phyloP scores from a whole-genome alignment of 2,888 invertebrate genomes.

The Sialis fuliginosa region DNA sequence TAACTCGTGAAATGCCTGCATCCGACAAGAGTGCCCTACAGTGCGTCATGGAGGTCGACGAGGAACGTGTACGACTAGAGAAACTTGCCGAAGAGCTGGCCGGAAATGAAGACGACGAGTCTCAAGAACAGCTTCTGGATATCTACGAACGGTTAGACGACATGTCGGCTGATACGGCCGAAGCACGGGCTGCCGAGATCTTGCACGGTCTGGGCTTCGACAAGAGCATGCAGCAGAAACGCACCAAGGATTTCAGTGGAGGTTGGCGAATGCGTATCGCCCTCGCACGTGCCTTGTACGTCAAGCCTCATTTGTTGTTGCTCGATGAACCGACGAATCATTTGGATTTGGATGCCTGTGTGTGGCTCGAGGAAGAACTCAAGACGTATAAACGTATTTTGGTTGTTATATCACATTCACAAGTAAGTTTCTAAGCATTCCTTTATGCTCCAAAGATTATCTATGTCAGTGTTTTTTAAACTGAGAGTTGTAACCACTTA shows the following conservation, averaged over 20 bases:
- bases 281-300: constrained; percentile 86
- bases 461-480: too few relatives aligned
- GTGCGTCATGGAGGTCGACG: constrained; percentile 97
- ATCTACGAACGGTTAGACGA: constrained; percentile 96
- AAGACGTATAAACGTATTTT: constrained; percentile 92
- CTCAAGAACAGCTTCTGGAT: constrained; percentile 93
- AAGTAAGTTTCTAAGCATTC: constrained; percentile 22
- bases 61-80: constrained; percentile 80
- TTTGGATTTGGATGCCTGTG: constrained; percentile 95
- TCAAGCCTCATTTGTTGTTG: constrained; percentile 90
- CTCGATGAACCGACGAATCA: constrained; percentile 99
- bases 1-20: constrained; percentile 96
- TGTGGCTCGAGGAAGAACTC: constrained; percentile 97
- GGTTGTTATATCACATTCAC: constrained; percentile 96
- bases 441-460: too few relatives aligned
- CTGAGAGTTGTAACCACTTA: too few relatives aligned
- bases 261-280: constrained; percentile 99
- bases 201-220: constrained; percentile 93
- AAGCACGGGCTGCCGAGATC: constrained; percentile 85
- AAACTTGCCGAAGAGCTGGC: constrained; percentile 80
- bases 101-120: constrained; percentile 73
- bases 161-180: constrained; percentile 88
- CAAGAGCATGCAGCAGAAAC: constrained; percentile 62
- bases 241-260: constrained; percentile 78
- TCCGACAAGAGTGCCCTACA: constrained; percentile 89